Conservation (phyloP, 2,888 invertebrate genomes). For the Synergus laeviventris region DNA sequence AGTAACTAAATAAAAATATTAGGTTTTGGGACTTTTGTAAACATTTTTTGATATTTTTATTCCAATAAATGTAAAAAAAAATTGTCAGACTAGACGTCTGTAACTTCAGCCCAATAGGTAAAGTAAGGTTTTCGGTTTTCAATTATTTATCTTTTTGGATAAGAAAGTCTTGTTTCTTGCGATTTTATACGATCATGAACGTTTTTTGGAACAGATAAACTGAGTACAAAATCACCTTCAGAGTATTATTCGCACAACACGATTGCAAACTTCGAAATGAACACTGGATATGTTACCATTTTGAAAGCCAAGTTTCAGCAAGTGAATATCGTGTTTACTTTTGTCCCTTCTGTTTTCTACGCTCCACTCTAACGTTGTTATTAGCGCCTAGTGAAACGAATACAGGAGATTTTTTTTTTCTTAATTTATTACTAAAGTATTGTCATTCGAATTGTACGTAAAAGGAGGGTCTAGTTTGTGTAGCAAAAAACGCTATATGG, state of each 20-base stretch:
- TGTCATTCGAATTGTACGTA: conserved; percentile 59
- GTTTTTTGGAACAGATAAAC: conserved; percentile 18
- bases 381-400: conserved; percentile 44
- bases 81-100: too few relatives aligned
- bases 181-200: conserved; percentile 25
- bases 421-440: conserved; percentile 62
- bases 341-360: conserved; percentile 11
- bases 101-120: background rate
- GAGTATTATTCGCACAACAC: conserved; percentile 26
- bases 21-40: too few relatives aligned
- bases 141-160: conserved; percentile 3
- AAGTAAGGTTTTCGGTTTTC: conserved; percentile 8
- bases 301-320: conserved; percentile 24
- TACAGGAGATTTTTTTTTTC: conserved; percentile 49
- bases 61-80: too few relatives aligned
- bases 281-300: conserved; percentile 38
- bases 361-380: conserved; percentile 53
- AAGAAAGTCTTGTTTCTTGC: background rate
- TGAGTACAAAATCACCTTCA: conserved; percentile 13
- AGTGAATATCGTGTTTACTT: conserved; percentile 29
- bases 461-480: conserved; percentile 57
- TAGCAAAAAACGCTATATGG: conserved; percentile 48
- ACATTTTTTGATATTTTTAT: too few relatives aligned
- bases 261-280: conserved; percentile 16
- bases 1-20: too few relatives aligned